Conservation (phyloP, 1,140 invertebrate species). For the Drosophila orosa region DNA sequence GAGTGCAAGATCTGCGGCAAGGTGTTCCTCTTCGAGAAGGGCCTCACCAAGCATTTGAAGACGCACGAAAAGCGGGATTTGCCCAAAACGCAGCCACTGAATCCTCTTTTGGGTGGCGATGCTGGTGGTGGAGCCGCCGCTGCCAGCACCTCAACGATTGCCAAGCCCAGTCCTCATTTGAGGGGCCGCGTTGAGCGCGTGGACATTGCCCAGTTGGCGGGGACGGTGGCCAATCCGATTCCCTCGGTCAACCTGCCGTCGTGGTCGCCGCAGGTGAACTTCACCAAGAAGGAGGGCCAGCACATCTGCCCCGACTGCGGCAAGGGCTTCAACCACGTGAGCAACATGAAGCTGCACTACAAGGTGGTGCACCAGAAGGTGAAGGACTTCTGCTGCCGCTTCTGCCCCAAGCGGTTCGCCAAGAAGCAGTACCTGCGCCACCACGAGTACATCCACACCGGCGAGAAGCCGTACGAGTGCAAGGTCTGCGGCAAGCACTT, state of each 20-base stretch:
- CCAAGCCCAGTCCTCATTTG: conserved; percentile 44
- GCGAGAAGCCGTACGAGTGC: conserved; percentile 83
- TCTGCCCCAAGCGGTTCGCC: conserved; percentile 78
- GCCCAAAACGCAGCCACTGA: conserved; percentile 55
- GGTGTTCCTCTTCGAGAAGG: conserved; percentile 73
- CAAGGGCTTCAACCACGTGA: conserved; percentile 75
- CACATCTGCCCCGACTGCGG: conserved; percentile 80
- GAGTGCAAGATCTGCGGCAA: conserved; percentile 81
- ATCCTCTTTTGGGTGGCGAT: conserved; percentile 44
- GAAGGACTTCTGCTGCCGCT: conserved; percentile 80
- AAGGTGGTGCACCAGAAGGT: conserved; percentile 80
- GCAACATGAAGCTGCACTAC: conserved; percentile 79
- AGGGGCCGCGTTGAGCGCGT: conserved; percentile 72
- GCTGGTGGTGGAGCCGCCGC: conserved; percentile 22
- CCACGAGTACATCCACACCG: conserved; percentile 84
- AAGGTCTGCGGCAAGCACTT: conserved; percentile 77
- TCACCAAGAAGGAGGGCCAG: conserved; percentile 79
- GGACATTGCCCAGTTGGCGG: conserved; percentile 74
- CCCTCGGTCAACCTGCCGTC: conserved; percentile 75
- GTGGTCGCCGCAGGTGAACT: conserved; percentile 79
- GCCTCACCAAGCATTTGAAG: conserved; percentile 75
- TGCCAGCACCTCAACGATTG: conserved; percentile 31
- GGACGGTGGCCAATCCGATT: conserved; percentile 80
- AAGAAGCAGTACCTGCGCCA: conserved; percentile 83
- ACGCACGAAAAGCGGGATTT: conserved; percentile 76